phyloP scores from a whole-genome alignment of 2,113 vertebrate genomes.

The Xerus inauris region DNA sequence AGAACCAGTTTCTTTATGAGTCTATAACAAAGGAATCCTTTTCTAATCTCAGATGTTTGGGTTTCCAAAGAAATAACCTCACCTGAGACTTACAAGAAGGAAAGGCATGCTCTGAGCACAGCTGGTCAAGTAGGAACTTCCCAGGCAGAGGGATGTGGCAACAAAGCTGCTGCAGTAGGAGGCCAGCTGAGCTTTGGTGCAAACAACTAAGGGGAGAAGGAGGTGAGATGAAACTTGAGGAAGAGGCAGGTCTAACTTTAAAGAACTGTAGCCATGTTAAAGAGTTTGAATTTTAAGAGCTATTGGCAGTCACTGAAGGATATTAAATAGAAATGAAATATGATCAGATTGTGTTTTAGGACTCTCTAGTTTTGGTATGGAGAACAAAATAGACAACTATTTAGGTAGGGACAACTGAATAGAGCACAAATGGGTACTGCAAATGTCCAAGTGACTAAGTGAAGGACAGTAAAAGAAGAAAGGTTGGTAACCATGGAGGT shows the following conservation, averaged over 20 bases:
- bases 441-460: not conserved
- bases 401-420: not conserved
- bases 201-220: not conserved
- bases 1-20: not conserved
- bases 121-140: not conserved
- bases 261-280: not conserved
- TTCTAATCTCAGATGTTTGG: not conserved
- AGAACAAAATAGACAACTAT: not conserved
- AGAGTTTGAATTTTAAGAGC: not conserved
- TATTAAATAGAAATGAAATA: not conserved
- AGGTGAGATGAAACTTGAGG: not conserved
- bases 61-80: not conserved
- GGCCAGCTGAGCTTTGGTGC: fast-evolving
- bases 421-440: not conserved
- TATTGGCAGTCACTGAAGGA: not conserved
- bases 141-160: not conserved
- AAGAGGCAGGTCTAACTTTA: not conserved
- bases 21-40: not conserved
- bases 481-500: not conserved
- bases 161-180: not conserved
- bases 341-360: not conserved
- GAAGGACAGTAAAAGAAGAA: not conserved
- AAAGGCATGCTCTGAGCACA: not conserved
- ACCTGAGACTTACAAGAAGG: not conserved
- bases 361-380: not conserved